Percentiles rank a stretch among this genome's conserved stretches.
Evolutionary conservation across 2,888 invertebrate genomes (phyloP).

Genomic region (Tinea semifulvella): DNA sequence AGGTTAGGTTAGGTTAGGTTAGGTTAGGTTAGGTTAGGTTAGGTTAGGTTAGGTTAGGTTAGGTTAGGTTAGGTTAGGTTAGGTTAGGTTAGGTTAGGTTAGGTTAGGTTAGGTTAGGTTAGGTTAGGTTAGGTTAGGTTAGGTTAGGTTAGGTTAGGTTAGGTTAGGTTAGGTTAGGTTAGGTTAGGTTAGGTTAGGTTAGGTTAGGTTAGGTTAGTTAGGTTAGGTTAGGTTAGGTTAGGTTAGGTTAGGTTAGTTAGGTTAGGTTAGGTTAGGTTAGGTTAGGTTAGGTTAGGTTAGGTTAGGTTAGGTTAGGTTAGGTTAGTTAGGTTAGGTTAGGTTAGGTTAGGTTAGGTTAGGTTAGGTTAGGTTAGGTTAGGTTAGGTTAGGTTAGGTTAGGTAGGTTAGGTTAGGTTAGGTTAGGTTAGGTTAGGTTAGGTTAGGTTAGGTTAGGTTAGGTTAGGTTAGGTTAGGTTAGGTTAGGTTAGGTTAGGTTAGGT

Average conservation of each 20-base stretch:
- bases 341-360: constrained; percentile 15
- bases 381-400: constrained; percentile 15
- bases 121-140: constrained; percentile 16
- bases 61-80: constrained; percentile 16
- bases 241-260: constrained; percentile 16
- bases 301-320: constrained; percentile 14
- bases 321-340: constrained; percentile 14
- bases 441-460: constrained; percentile 10
- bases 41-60: constrained; percentile 17
- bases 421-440: constrained; percentile 10
- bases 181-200: constrained; percentile 17
- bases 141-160: constrained; percentile 17
- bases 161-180: constrained; percentile 16
- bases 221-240: constrained; percentile 15
- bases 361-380: constrained; percentile 15
- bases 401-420: constrained; percentile 10
- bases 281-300: constrained; percentile 18
- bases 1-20: constrained; percentile 16
- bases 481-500: constrained; percentile 17
- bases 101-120: constrained; percentile 16
- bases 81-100: constrained; percentile 16
- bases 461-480: constrained; percentile 17
- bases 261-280: constrained; percentile 14
- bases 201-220: constrained; percentile 15
- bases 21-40: constrained; percentile 17